These are phyloP conservation scores for Anser cygnoides DNA, from an alignment of 2,113 vertebrate genomes.

Conservation along the genomic window DNA sequence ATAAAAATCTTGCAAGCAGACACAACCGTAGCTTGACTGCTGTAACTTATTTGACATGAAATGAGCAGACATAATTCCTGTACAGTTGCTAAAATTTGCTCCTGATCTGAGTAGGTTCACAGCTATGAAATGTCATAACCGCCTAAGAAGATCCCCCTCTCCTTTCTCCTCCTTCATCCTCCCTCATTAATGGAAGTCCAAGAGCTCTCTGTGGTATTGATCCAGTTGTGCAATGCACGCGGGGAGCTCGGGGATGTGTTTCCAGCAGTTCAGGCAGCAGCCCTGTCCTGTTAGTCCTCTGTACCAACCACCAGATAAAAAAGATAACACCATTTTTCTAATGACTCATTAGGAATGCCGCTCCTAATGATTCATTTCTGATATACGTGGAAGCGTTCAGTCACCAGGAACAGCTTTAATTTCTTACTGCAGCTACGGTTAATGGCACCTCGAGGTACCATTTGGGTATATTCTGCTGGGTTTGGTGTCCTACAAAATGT, in stretches of 20 bases:
- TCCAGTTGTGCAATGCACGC: fast-evolving
- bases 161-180: not conserved
- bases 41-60: not conserved
- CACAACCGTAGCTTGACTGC: not conserved
- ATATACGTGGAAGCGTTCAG: not conserved
- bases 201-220: not conserved
- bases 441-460: not conserved
- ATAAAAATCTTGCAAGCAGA: not conserved
- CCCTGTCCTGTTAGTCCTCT: not conserved
- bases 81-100: not conserved
- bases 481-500: not conserved
- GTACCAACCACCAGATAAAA: not conserved
- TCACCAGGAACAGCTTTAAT: not conserved
- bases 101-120: not conserved
- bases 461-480: not conserved
- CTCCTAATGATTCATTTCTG: not conserved
- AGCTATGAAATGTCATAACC: not conserved
- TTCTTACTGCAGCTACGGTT: not conserved
- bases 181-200: not conserved
- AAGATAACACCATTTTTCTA: not conserved
- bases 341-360: not conserved
- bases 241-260: not conserved
- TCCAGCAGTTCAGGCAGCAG: not conserved
- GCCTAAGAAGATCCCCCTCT: not conserved
- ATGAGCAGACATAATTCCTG: not conserved